Evolutionary conservation across 1,140 invertebrate species (phyloP), one percentile per base, ranked within the genome.

Genomic region (Eumeta japonica): DNA sequence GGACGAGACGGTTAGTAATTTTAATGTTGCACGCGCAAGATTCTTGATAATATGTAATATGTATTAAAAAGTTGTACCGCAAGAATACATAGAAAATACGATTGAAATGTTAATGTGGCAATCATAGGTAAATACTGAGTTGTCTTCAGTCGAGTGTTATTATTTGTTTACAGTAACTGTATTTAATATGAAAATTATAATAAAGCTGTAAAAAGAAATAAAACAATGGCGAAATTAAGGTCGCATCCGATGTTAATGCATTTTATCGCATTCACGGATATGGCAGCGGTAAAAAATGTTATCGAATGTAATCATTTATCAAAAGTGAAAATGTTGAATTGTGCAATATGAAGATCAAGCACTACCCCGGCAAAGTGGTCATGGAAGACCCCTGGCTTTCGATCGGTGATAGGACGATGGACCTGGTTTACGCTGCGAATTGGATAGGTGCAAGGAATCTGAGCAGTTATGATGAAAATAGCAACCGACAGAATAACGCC

Each of bases 351-450:
- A 88, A 87, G 78, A 87, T 90, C 32, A 83, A 88, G 67, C 84
- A 85, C 53, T 88, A 89, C 68, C 88, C 88, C 10, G 88, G 87
- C 38, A 84, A 86, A 67, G 87, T 83, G 28, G 85, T 88, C 55
- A 67, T 87, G 63, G 83, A 88, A 39, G 84, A 85, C 60, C 82
- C 83, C 15, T 82, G 79, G 79, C 67, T 79, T 57, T 77, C 77
- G 55, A 79, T 80, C 53, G 77, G 68, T 38, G 76, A 80, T 48
- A 79, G 66, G 59, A 81, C 66, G 55, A 86, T 88, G 81, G 85
- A 86, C 44, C 74, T 85, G n/a, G 78, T 87, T 17, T 90, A 90
- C 62, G 88, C 89, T 50, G 87, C 87, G 27, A 90, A 88, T 52
- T 90, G 89, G 89, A 77, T 86, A 32, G 86, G 87, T 49, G 80